A percentile compares a stretch with the other conserved stretches of the same genome.
These are phyloP conservation scores for Hermaeophaga mercurialis DNA, from an alignment of 2,888 invertebrate species.

Conservation along the genomic window DNA sequence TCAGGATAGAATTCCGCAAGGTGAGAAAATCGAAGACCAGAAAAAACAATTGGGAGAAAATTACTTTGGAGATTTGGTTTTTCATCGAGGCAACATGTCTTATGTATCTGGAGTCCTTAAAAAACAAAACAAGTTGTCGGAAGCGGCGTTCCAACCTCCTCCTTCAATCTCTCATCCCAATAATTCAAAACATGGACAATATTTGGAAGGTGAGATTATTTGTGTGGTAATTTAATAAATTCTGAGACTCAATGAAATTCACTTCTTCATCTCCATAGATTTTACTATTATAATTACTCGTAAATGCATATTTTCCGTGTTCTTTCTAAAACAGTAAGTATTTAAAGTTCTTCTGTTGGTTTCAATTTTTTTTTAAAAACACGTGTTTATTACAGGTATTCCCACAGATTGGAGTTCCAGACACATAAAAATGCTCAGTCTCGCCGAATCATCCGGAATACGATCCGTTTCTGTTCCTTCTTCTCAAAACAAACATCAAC, in stretches of 20 bases:
- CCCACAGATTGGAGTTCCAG: slow-evolving; percentile 17
- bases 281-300: neutral
- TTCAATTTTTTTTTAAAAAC: neutral
- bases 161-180: slow-evolving; percentile 18
- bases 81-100: slow-evolving; percentile 13
- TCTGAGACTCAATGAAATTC: no score
- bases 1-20: slow-evolving; percentile 2
- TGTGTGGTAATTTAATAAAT: no score
- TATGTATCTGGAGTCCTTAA: slow-evolving; percentile 15
- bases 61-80: slow-evolving; percentile 20
- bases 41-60: slow-evolving; percentile 21
- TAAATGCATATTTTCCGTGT: neutral
- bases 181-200: no score
- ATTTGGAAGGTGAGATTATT: neutral
- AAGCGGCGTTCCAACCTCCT: slow-evolving; percentile 26
- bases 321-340: no score
- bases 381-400: slow-evolving; percentile 5
- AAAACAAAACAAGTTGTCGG: slow-evolving; percentile 21
- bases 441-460: slow-evolving; percentile 27
- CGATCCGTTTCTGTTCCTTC: slow-evolving; percentile 24
- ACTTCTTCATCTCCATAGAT: no score
- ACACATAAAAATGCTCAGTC: slow-evolving; percentile 32
- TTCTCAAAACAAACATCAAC: slow-evolving; percentile 30
- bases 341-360: no score
- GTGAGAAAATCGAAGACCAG: slow-evolving; percentile 20